These are phyloP conservation scores for Drosophila hamatofila DNA, from an alignment of 2,888 invertebrate species.

Conservation along the genomic window DNA sequence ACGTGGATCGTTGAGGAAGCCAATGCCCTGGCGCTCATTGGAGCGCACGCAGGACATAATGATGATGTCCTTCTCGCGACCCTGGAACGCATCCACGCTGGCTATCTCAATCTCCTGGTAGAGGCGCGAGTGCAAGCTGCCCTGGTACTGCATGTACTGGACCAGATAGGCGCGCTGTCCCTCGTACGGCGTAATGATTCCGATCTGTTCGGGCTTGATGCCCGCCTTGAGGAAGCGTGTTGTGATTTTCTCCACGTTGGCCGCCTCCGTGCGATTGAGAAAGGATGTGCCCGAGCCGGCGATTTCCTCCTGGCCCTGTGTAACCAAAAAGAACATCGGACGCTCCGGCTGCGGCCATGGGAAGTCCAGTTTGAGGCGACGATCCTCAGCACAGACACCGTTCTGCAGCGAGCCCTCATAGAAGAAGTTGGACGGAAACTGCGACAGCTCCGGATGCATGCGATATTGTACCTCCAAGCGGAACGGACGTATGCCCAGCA, in stretches of 20 bases:
- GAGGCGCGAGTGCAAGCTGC: slow-evolving; percentile 97
- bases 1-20: slow-evolving; percentile 98
- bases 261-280: slow-evolving; percentile 98
- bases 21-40: slow-evolving; percentile 98
- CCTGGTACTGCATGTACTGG: slow-evolving; percentile 99
- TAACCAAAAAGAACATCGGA: slow-evolving; percentile 99
- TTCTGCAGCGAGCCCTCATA: slow-evolving; percentile 99
- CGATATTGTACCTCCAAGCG: slow-evolving; percentile 98
- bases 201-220: slow-evolving; percentile 98
- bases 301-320: slow-evolving; percentile 99
- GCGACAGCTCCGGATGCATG: slow-evolving; percentile 99
- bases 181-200: slow-evolving; percentile 99
- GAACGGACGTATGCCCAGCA: slow-evolving; percentile 98
- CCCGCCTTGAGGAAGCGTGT: slow-evolving; percentile 97
- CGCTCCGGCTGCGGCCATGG: slow-evolving; percentile 98
- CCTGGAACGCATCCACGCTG: slow-evolving; percentile 99
- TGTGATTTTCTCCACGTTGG: slow-evolving; percentile 99
- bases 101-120: slow-evolving; percentile 99
- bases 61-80: slow-evolving; percentile 99
- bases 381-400: slow-evolving; percentile 98
- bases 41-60: slow-evolving; percentile 99
- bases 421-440: slow-evolving; percentile 99
- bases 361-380: slow-evolving; percentile 97
- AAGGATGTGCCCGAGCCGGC: slow-evolving; percentile 99
- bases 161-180: slow-evolving; percentile 98